A percentile compares a stretch with the other conserved stretches of the same genome.
These are phyloP conservation scores for Chrysopa pallens DNA, from an alignment of 1,140 invertebrate species.

Conservation along the genomic window DNA sequence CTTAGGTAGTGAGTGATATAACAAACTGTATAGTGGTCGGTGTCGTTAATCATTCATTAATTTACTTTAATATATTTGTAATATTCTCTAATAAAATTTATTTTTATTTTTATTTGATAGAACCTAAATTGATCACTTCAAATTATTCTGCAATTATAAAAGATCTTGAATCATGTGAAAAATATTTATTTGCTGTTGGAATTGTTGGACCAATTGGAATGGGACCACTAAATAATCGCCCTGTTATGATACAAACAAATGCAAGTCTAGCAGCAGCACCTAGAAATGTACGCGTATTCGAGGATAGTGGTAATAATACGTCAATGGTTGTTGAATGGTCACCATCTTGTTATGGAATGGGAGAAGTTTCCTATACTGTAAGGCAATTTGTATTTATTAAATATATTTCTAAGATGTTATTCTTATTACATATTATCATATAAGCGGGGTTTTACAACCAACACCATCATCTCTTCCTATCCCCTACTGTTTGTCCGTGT, in stretches of 20 bases:
- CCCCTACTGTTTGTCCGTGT: too few species aligned
- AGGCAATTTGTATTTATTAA: too few species aligned
- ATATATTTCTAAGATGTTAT: too few species aligned
- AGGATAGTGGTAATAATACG: slow-evolving; percentile 6
- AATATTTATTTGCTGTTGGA: slow-evolving; percentile 54
- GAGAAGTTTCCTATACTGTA: slow-evolving; percentile 36
- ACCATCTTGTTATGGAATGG: slow-evolving; percentile 27
- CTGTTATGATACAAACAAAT: slow-evolving; percentile 35
- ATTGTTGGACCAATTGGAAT: slow-evolving; percentile 37
- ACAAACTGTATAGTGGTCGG: too few species aligned
- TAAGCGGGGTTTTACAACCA: too few species aligned
- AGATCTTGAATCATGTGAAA: slow-evolving; percentile 49
- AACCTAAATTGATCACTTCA: slow-evolving; percentile 30
- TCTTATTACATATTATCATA: too few species aligned
- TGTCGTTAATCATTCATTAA: too few species aligned
- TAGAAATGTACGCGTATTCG: slow-evolving; percentile 26
- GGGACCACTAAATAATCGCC: slow-evolving; percentile 37
- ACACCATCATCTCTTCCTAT: too few species aligned
- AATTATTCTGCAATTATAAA: slow-evolving; percentile 36
- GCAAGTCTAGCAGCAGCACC: slow-evolving; percentile 39
- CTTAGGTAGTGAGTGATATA: too few species aligned
- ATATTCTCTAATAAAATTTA: not conserved
- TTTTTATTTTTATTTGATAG: slow-evolving; percentile 20
- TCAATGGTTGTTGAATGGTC: slow-evolving; percentile 26
- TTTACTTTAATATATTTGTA: too few species aligned